These are phyloP conservation scores for Chironomus riparius DNA, from an alignment of 2,888 invertebrate genomes.

Conservation along the genomic window DNA sequence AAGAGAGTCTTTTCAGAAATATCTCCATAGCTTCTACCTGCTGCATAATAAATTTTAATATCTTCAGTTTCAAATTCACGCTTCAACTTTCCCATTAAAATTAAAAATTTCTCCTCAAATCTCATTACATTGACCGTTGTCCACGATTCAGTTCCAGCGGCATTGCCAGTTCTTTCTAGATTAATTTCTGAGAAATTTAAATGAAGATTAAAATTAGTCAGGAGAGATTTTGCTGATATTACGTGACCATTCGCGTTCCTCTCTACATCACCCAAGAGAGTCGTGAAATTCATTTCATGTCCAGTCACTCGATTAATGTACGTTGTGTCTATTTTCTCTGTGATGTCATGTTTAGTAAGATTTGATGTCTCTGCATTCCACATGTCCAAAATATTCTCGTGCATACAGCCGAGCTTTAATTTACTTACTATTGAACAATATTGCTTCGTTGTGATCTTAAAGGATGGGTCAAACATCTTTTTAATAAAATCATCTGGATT, in stretches of 20 bases:
- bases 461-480: constrained; percentile 53
- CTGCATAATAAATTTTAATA: constrained; percentile 48
- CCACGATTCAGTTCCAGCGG: constrained; percentile 39
- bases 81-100: constrained; percentile 40
- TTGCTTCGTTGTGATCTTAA: constrained; percentile 47
- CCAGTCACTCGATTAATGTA: constrained; percentile 56
- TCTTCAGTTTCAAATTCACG: constrained; percentile 38
- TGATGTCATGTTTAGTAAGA: constrained; percentile 52
- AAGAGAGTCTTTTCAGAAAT: constrained; percentile 61
- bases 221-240: constrained; percentile 52
- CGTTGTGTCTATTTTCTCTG: constrained; percentile 50
- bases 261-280: constrained; percentile 52
- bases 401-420: constrained; percentile 53
- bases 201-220: constrained; percentile 54
- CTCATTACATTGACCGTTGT: constrained; percentile 47
- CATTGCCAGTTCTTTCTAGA: constrained; percentile 57
- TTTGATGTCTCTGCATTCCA: constrained; percentile 56
- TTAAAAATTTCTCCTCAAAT: constrained; percentile 54
- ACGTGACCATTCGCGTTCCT: constrained; percentile 53
- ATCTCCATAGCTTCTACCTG: constrained; percentile 64
- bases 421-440: constrained; percentile 57
- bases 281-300: constrained; percentile 53
- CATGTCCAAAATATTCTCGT: constrained; percentile 58
- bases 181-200: constrained; percentile 60
- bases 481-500: constrained; percentile 35